Evolutionary conservation across 2,888 invertebrate species (phyloP), one percentile per base, ranked within the genome.

Genomic region (Drosophila recens): DNA sequence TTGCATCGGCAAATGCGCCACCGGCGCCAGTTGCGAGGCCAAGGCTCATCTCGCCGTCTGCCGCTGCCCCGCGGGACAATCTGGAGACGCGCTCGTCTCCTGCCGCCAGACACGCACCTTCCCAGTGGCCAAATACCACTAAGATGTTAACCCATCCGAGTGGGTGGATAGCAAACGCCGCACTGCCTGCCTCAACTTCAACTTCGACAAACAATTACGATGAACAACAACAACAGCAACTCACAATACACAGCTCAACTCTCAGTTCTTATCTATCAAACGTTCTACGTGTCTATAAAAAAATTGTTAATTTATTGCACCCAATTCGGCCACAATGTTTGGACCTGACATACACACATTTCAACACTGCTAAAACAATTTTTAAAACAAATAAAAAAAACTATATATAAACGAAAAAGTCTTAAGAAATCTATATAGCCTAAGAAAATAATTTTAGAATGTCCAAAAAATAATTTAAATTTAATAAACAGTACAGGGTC

Each of bases 41-140:
- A 94, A 96, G 65, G 94, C 95, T 34, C 97, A 97, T 92, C 94
- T 96, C 56, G 97, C 97, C 4, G 96, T 97, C 42, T 97, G 97
- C 91, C 96, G 96, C 2, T 97, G 97, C 80, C 95, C 95, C 1
- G 93, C 94, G 38, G 97, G 97, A 90, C 92, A 93, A 65, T 93
- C 93, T 43, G 95, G 95, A 20, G 95, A 95, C 87, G 95, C 95
- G 1, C 91, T 94, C 13, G 92, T 94, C 67, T 94, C 94, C 88
- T 95, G 95, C 88, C 94, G 94, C 79, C 90, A 91, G 79, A 82
- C 91, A 11, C 91, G 92, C 75, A 85, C 78, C 42, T 90, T 88
- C 61, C 93, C 93, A 38, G 91, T 92, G 72, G 92, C 92, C 66
- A 92, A 91, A 70, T 93, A 93, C 72, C 90, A 90, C 64, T 87